A percentile compares a stretch with the other conserved stretches of the same genome.
phyloP scores from a whole-genome alignment of 2,888 invertebrate genomes.

The Acronicta alni region DNA sequence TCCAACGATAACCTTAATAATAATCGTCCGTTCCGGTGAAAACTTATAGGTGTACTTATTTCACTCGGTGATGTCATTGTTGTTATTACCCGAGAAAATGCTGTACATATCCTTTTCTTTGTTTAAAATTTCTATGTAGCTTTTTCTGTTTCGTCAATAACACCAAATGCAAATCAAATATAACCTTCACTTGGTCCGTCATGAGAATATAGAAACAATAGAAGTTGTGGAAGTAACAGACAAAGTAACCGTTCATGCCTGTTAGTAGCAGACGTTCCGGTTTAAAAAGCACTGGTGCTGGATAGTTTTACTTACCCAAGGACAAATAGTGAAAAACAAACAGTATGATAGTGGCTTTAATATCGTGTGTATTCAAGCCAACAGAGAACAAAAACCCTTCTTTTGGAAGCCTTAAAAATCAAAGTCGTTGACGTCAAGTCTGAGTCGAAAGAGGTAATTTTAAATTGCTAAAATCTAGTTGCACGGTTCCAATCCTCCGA shows the following conservation, averaged over 20 bases:
- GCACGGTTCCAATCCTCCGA: too few species aligned
- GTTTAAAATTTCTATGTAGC: not conserved
- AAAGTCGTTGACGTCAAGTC: too few species aligned
- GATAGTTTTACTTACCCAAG: not conserved
- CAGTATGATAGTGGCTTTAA: too few species aligned
- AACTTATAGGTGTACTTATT: not conserved
- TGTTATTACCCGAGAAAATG: too few species aligned
- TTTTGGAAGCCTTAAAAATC: too few species aligned
- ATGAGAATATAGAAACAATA: conserved; percentile 2
- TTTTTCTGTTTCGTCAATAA: not conserved
- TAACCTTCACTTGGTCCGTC: not conserved
- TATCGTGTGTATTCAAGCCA: too few species aligned
- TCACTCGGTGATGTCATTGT: not conserved
- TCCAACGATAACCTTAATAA: too few species aligned
- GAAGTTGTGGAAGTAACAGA: not conserved
- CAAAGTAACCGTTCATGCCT: not conserved
- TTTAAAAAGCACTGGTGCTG: not conserved
- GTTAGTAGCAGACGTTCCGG: not conserved
- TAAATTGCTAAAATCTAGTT: too few species aligned
- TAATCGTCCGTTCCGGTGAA: not conserved
- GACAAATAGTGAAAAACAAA: too few species aligned
- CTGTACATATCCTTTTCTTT: not conserved
- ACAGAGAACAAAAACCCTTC: too few species aligned
- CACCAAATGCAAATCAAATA: not conserved
- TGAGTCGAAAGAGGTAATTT: too few species aligned